Base-by-base conservation (phyloP, 2,888 invertebrate species). In the Acanthosoma haemorrhoidale region DNA sequence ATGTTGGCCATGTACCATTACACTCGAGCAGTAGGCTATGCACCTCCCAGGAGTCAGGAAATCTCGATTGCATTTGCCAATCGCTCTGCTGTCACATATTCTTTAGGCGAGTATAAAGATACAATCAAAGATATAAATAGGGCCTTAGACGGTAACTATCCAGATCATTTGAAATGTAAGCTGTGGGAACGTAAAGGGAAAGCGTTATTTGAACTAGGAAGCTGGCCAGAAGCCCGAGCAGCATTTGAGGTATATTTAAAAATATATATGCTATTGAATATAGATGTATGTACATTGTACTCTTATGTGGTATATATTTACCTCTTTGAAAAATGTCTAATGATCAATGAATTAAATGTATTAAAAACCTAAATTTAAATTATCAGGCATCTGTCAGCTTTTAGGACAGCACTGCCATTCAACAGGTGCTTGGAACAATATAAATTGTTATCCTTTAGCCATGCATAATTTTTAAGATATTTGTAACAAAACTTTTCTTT, bases 51-150 rank as follows among this genome's bases (percentile, higher is more conserved):
- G 39, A 84, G 87, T 13, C 84, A 86, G 73, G 83, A 84, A 76
- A 83, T 88, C 73, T 81, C 84, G 11, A 79, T 89, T 59, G 88
- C 89, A 1, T 84, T 88, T 77, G 87, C 88, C 0, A 92, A 92
- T 78, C 84, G 92, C 76, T 91, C 92, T 43, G 91, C 90, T 29
- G 86, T 89, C 9, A 83, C 91, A 66, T 86, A 84, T 74, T 84
- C 85, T 74, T 81, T 88, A 76, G 81, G 84, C 72, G 84, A 87
- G 59, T 89, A 86, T 77, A 78, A 82, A 21, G 87, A 88, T 77
- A 88, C 90, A 76, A 76, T 91, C 38, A 78, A 81, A 75, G 92
- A 92, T 78, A 87, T 92, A 68, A 80, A 87, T 29, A 79, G 82
- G 76, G 87, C 90, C 0, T 81, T 89, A 9, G 77, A 80, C 41